Conservation (phyloP, 2,113 vertebrate species). For the Centropus unirufus region DNA sequence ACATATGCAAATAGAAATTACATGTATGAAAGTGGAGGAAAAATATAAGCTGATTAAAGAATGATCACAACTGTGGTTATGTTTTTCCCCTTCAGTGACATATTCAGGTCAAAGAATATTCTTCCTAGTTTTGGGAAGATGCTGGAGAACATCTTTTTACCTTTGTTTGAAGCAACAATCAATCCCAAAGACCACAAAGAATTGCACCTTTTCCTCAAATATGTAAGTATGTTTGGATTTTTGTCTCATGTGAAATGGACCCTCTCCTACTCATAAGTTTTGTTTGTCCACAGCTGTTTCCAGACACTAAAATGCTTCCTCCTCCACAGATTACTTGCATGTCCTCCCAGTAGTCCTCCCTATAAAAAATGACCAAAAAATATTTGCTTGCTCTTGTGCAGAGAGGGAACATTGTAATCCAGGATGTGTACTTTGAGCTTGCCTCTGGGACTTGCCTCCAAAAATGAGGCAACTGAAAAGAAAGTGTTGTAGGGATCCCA, state of each 20-base stretch:
- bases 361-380: not conserved
- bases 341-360: not conserved
- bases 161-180: conserved; percentile 94
- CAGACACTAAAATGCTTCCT: not conserved
- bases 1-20: not conserved
- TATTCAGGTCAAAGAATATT: conserved; percentile 92
- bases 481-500: not conserved
- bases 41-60: not conserved
- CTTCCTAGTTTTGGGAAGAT: conserved; percentile 91
- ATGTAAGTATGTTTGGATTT: conserved; percentile 81
- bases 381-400: not conserved
- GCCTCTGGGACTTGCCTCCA: not conserved
- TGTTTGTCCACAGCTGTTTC: not conserved
- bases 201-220: conserved; percentile 92
- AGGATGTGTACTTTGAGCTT: not conserved
- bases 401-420: not conserved
- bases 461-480: not conserved
- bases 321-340: not conserved
- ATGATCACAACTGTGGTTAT: not conserved
- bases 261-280: not conserved
- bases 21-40: not conserved
- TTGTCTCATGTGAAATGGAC: not conserved
- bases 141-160: conserved; percentile 95
- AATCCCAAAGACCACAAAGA: conserved; percentile 91
- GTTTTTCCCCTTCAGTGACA: conserved; percentile 84